Base-by-base conservation (phyloP, 2,888 invertebrate genomes). In the Philereme vetulata region DNA sequence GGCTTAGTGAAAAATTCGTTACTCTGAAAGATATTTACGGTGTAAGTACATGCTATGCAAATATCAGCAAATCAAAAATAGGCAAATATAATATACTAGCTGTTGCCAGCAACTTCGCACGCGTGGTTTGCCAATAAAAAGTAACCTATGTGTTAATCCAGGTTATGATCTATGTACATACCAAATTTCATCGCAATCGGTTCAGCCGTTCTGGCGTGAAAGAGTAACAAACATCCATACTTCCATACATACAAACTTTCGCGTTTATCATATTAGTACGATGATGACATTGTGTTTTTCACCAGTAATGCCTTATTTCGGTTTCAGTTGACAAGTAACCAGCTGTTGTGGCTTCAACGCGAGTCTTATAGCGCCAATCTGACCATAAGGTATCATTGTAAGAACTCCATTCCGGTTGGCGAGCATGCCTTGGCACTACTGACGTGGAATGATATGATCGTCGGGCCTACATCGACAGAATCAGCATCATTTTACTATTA, bases 321-420 rank as follows among this genome's bases (percentile, higher is more conserved):
- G 8, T 56, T 62, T 21, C 50, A 59, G 59, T 55, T 63, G 46
- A 8, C 40, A 7, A 40, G 33, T 10, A 34, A 47, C 0, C 56
- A 60, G 35, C 21, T 64, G 1, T 4, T 11, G 3, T 75, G 70
- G 74, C 63, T 78, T 0, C 70, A 70, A 49, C 4, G 49, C 5
- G 45, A 54, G 5, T 71, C 77, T 0, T 43, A 9, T 0, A 59
- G 44, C 8, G 72, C 68, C 4, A 69, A 57, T 7, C 69, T 74
- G 62, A 72, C 44, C 0, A 60, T 80, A 11, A 68, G 68, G 53
- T 75, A 71, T 34, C 62, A 77, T 42, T 78, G 79, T 34, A 35
- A 64, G 0, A 66, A 78, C 33, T 74, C 75, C 0, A 62, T 60
- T 9, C 68, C 73, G 0, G 64, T 71, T 36, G 38, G 50, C 4